These are phyloP conservation scores for Nansenia antarctica DNA, from an alignment of 2,113 vertebrate genomes.

Conservation along the genomic window DNA sequence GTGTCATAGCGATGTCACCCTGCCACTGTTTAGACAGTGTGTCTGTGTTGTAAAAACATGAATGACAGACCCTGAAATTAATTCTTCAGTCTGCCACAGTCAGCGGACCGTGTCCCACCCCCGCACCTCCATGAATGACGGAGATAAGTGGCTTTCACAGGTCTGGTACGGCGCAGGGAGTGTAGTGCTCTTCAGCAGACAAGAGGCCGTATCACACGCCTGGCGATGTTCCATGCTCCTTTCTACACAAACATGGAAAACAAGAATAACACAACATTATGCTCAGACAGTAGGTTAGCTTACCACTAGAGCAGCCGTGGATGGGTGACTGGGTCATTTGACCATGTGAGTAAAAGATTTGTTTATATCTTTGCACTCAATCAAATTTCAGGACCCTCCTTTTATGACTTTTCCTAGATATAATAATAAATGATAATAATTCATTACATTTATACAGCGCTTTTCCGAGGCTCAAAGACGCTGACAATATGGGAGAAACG, in stretches of 20 bases:
- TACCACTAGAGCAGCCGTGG: too few species aligned
- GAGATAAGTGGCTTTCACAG: slow-evolving; percentile 9
- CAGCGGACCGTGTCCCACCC: not conserved
- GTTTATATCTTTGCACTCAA: too few species aligned
- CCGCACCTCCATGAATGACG: not conserved
- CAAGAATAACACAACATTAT: not conserved
- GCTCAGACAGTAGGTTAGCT: too few species aligned
- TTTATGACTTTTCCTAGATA: too few species aligned
- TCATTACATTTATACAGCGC: too few species aligned
- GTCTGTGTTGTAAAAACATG: not conserved
- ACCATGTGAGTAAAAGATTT: too few species aligned
- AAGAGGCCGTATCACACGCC: not conserved
- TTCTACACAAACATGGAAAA: not conserved
- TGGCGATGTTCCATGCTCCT: not conserved
- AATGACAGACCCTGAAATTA: slow-evolving; percentile 4
- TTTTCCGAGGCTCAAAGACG: too few species aligned
- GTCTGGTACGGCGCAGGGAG: not conserved
- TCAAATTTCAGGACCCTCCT: too few species aligned
- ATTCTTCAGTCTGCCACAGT: slow-evolving; percentile 6
- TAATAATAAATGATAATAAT: too few species aligned
- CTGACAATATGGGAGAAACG: too few species aligned
- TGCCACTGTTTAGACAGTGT: not conserved
- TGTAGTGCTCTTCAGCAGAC: not conserved
- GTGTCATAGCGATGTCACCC: not conserved
- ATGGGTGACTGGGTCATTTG: too few species aligned